phyloP scores from a whole-genome alignment of 2,797 vertebrate genomes.

The Takifugu ocellatus region DNA sequence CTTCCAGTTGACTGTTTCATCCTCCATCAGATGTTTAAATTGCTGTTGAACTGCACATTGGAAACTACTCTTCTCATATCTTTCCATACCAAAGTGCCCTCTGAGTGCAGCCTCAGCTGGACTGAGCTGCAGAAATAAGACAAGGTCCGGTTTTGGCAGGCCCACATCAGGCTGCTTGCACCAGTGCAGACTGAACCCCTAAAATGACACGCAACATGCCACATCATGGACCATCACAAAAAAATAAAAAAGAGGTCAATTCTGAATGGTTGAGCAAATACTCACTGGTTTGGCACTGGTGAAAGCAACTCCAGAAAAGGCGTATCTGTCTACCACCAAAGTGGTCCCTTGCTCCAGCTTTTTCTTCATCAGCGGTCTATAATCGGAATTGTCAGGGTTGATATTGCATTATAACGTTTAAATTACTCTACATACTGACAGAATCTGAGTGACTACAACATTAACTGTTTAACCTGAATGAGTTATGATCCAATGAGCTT shows the following conservation, averaged over 20 bases:
- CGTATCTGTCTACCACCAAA: constrained; percentile 89
- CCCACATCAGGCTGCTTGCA: constrained; percentile 88
- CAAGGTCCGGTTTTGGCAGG: constrained; percentile 91
- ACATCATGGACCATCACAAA: neutral
- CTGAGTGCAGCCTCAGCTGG: constrained; percentile 72
- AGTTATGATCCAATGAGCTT: no score
- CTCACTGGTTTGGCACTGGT: constrained; percentile 91
- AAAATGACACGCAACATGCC: constrained; percentile 1
- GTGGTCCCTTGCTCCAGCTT: constrained; percentile 85
- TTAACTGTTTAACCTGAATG: no score
- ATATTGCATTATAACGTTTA: no score
- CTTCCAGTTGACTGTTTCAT: constrained; percentile 88
- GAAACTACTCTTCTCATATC: constrained; percentile 84
- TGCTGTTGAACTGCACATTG: constrained; percentile 78
- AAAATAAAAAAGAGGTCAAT: neutral
- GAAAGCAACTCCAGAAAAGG: constrained; percentile 95
- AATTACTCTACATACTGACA: no score
- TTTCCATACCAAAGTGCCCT: constrained; percentile 83
- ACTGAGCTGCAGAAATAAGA: constrained; percentile 86
- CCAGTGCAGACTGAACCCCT: constrained; percentile 91
- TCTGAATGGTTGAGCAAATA: constrained; percentile 5
- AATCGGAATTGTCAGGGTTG: constrained; percentile 17
- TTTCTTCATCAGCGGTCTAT: constrained; percentile 85
- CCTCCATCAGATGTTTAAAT: constrained; percentile 83
- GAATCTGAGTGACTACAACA: no score